Conservation (phyloP, 2,113 vertebrate species). For the Chamaetylas fuelleborni region DNA sequence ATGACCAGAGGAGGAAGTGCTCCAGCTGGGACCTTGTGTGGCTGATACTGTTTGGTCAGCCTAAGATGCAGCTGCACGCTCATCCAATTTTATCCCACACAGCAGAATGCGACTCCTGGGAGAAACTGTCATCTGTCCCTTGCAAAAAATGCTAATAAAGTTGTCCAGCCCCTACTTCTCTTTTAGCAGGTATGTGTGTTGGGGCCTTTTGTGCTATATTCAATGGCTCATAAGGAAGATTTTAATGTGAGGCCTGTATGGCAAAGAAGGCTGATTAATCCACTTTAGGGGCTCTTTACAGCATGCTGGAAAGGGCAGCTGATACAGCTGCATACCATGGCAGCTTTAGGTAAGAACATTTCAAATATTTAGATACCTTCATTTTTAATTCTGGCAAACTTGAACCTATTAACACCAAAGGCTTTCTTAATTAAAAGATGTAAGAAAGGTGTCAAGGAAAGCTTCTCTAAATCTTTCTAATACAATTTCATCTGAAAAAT, state of each 20-base stretch:
- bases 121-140: background rate
- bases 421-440: conserved; percentile 12
- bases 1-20: background rate
- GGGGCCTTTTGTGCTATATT: background rate
- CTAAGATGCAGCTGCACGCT: background rate
- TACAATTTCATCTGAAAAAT: background rate
- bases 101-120: background rate
- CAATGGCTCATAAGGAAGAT: background rate
- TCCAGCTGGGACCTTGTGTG: background rate
- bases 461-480: conserved; percentile 18
- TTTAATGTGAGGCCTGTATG: background rate
- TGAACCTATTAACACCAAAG: background rate
- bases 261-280: background rate
- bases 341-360: background rate
- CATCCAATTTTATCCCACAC: background rate
- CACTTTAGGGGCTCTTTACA: background rate
- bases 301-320: background rate
- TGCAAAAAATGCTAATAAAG: background rate
- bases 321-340: background rate
- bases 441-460: background rate
- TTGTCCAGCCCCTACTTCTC: background rate
- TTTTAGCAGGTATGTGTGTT: background rate
- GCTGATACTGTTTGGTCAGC: background rate
- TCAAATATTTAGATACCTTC: background rate
- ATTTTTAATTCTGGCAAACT: background rate